Conservation (phyloP, 2,888 invertebrate genomes). For the Orchesella flavescens region DNA sequence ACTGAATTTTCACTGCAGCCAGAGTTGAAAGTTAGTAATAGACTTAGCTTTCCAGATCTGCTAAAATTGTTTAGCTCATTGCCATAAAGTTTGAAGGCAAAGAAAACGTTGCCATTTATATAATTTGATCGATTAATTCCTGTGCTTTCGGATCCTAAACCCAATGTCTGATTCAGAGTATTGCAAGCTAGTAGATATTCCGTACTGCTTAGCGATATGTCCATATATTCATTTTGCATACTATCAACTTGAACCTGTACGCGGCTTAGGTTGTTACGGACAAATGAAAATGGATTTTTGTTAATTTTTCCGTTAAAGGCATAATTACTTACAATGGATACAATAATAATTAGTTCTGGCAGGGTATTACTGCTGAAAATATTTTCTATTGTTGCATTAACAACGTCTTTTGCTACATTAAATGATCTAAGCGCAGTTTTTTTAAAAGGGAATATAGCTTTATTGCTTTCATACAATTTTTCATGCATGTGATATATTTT, state of each 20-base stretch:
- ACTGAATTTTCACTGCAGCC: no score
- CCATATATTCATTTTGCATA: no score
- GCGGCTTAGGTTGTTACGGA: not conserved
- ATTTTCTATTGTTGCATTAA: not conserved
- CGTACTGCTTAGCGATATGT: no score
- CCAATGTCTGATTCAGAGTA: no score
- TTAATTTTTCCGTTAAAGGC: constrained; percentile 5
- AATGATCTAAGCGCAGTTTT: not conserved
- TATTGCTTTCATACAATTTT: not conserved
- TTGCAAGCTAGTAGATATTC: no score
- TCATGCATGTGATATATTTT: not conserved
- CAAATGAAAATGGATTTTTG: not conserved
- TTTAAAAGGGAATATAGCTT: not conserved
- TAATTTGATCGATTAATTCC: no score
- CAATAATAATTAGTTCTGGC: not conserved
- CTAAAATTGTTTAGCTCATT: no score
- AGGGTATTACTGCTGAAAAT: not conserved
- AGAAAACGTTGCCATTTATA: no score
- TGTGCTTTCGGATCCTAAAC: no score
- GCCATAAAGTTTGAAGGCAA: no score
- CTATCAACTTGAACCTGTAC: constrained; percentile 17
- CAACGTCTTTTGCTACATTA: not conserved
- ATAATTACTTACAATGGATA: not conserved
- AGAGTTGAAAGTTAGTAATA: no score
- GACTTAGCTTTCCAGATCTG: no score